These are phyloP conservation scores for Rhopalosiphum maidis DNA, from an alignment of 1,140 invertebrate species.

Conservation along the genomic window DNA sequence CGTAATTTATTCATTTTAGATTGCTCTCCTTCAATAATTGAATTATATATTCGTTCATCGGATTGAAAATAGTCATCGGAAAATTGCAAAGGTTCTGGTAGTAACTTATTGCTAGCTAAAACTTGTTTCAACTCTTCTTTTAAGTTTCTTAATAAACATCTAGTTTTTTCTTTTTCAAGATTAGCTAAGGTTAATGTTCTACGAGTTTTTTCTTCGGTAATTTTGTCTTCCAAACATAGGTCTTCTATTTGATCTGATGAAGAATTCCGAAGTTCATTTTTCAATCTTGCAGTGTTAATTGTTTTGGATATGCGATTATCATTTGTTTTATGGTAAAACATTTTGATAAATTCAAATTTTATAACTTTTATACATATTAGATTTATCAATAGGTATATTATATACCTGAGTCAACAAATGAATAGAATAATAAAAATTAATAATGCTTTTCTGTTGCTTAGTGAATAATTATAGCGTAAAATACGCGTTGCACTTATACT, in stretches of 20 bases:
- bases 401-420: background rate
- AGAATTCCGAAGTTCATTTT: background rate
- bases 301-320: background rate
- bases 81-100: slow-evolving; percentile 69
- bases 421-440: background rate
- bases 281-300: background rate
- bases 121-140: slow-evolving; percentile 56
- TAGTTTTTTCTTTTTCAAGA: slow-evolving; percentile 66
- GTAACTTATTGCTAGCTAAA: slow-evolving; percentile 66
- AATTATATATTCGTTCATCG: slow-evolving; percentile 68
- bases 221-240: background rate
- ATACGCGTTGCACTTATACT: background rate
- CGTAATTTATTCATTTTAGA: slow-evolving; percentile 70
- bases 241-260: background rate
- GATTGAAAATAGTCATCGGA: slow-evolving; percentile 69
- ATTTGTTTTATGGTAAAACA: background rate
- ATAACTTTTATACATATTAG: background rate
- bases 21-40: slow-evolving; percentile 66
- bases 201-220: background rate
- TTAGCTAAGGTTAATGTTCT: slow-evolving; percentile 63
- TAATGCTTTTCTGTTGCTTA: background rate
- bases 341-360: background rate
- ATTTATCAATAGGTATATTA: background rate
- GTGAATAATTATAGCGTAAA: background rate
- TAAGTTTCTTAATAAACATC: slow-evolving; percentile 61